Conservation (phyloP, 2,888 invertebrate genomes). For the Matsumyia berberina region DNA sequence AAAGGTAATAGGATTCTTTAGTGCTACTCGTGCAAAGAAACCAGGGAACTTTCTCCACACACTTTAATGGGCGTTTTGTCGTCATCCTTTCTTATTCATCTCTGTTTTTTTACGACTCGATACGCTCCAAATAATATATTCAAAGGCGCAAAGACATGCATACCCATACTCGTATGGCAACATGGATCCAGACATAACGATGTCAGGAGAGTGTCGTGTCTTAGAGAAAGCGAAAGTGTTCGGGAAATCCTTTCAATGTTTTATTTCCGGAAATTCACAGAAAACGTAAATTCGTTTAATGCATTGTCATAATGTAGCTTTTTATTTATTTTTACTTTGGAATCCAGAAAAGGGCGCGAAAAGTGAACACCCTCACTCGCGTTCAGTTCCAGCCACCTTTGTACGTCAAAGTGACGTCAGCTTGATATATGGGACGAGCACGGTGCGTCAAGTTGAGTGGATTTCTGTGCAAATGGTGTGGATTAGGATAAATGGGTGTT, state of each 20-base stretch:
- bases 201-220: constrained; percentile 1
- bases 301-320: constrained; percentile 57
- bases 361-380: background rate
- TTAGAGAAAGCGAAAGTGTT: constrained; percentile 41
- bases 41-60: constrained; percentile 33
- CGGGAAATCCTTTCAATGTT: constrained; percentile 62
- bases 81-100: constrained; percentile 34
- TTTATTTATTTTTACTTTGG: constrained; percentile 35
- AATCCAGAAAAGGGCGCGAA: background rate
- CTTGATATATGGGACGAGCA: constrained; percentile 15
- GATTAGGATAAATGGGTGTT: constrained; percentile 56
- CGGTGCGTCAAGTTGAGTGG: constrained; percentile 46
- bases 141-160: constrained; percentile 57
- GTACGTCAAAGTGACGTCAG: constrained; percentile 35
- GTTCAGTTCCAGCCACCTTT: background rate
- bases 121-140: constrained; percentile 64
- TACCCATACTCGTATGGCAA: constrained; percentile 1
- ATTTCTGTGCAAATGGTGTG: constrained; percentile 55
- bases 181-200: background rate
- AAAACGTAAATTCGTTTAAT: constrained; percentile 65
- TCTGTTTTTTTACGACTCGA: constrained; percentile 49
- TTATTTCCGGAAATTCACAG: constrained; percentile 53
- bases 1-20: constrained; percentile 55
- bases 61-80: constrained; percentile 44
- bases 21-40: constrained; percentile 39